Percentiles rank a stretch among this genome's conserved stretches.
These are phyloP conservation scores for Cheilosia pagana DNA, from an alignment of 2,888 invertebrate species.

Conservation along the genomic window DNA sequence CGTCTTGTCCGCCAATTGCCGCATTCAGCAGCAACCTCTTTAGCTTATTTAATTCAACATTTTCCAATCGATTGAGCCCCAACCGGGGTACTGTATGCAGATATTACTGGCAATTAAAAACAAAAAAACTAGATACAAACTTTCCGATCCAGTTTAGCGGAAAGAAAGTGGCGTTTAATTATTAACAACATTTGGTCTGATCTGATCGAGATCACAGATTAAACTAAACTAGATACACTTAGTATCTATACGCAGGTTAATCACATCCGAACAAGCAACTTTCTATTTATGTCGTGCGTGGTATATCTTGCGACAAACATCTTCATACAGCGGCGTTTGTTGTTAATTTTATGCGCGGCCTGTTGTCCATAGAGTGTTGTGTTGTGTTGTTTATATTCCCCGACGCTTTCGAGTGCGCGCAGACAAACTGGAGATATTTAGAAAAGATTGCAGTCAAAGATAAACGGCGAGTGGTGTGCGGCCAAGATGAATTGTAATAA, in stretches of 20 bases:
- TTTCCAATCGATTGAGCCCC: slow-evolving; percentile 70
- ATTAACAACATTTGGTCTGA: slow-evolving; percentile 70
- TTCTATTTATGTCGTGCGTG: slow-evolving; percentile 57
- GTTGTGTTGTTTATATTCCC: slow-evolving; percentile 5
- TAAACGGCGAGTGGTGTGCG: neutral
- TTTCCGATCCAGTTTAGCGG: slow-evolving; percentile 64
- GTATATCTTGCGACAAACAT: slow-evolving; percentile 24
- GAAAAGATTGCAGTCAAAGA: slow-evolving; percentile 29
- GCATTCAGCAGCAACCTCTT: slow-evolving; percentile 55
- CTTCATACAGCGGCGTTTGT: slow-evolving; percentile 1
- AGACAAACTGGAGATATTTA: slow-evolving; percentile 46
- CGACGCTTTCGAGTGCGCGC: neutral
- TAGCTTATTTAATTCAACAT: slow-evolving; percentile 59
- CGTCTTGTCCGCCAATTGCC: slow-evolving; percentile 31
- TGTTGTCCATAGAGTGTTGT: slow-evolving; percentile 3
- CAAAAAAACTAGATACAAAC: slow-evolving; percentile 28
- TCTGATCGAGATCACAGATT: slow-evolving; percentile 71
- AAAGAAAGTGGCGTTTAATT: slow-evolving; percentile 74
- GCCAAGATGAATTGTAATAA: slow-evolving; percentile 1
- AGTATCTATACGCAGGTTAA: slow-evolving; percentile 45
- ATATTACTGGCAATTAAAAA: slow-evolving; percentile 33
- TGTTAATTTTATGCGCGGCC: slow-evolving; percentile 38
- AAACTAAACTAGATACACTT: slow-evolving; percentile 23
- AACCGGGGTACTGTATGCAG: slow-evolving; percentile 27
- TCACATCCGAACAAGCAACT: slow-evolving; percentile 53